Conservation (phyloP, 2,797 vertebrate species). For the Falco novaeseelandiae region DNA sequence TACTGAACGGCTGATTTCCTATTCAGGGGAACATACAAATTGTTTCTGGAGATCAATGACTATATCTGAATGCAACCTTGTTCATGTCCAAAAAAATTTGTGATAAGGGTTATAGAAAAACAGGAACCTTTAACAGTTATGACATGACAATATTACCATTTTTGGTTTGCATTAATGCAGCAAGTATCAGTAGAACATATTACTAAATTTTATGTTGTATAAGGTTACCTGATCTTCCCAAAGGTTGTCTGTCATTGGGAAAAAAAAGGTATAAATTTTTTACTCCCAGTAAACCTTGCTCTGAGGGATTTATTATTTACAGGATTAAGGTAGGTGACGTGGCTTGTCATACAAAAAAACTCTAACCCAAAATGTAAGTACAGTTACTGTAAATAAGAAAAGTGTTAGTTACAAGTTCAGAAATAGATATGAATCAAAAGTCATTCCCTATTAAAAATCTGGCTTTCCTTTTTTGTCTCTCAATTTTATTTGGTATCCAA, state of each 20-base stretch:
- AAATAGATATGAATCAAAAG: background rate
- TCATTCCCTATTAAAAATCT: background rate
- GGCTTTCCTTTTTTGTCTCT: background rate
- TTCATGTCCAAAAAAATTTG: background rate
- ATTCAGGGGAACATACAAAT: background rate
- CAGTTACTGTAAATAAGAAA: background rate
- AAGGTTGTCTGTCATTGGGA: background rate
- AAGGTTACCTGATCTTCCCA: background rate
- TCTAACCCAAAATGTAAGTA: background rate
- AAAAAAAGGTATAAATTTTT: background rate
- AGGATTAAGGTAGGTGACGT: background rate
- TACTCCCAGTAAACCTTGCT: background rate
- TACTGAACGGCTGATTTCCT: background rate
- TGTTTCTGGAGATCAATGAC: background rate
- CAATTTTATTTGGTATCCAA: background rate
- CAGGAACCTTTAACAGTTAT: background rate
- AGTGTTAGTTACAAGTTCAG: background rate
- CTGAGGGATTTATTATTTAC: background rate
- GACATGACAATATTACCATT: background rate
- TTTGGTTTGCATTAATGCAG: background rate
- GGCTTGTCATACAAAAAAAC: background rate
- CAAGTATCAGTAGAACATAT: background rate
- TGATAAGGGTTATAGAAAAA: background rate
- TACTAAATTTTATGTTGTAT: background rate
- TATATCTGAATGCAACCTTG: background rate